A percentile compares a stretch with the other conserved stretches of the same genome.
phyloP scores from a whole-genome alignment of 2,797 vertebrate genomes.

The Pseudomugil gertrudae region DNA sequence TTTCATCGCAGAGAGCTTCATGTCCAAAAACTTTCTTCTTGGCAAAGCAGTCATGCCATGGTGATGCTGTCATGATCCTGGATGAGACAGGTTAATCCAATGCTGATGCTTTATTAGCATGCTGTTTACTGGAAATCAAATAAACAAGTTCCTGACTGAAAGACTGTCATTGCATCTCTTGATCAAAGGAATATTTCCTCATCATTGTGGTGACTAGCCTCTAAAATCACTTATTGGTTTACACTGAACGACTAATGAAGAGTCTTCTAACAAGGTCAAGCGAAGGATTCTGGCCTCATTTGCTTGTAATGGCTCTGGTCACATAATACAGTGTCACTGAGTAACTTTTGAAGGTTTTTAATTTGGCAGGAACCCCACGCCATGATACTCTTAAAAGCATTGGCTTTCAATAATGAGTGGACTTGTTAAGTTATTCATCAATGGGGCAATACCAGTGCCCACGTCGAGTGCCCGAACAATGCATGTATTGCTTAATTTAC shows the following conservation, averaged over 20 bases:
- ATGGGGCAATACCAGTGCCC: slow-evolving; percentile 20
- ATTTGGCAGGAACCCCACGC: slow-evolving; percentile 34
- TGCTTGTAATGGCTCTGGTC: slow-evolving; percentile 61
- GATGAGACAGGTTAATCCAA: too few species aligned
- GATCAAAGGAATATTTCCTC: slow-evolving; percentile 3
- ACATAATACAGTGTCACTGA: slow-evolving; percentile 57
- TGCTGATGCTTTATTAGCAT: too few species aligned
- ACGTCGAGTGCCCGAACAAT: slow-evolving; percentile 52
- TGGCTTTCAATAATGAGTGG: slow-evolving; percentile 65
- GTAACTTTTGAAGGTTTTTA: slow-evolving; percentile 59
- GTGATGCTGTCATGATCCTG: too few species aligned
- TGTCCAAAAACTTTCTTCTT: too few species aligned
- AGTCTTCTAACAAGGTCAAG: slow-evolving; percentile 51
- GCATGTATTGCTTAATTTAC: slow-evolving; percentile 52
- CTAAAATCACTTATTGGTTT: slow-evolving; percentile 48
- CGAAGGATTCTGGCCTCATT: slow-evolving; percentile 56
- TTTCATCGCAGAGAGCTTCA: too few species aligned
- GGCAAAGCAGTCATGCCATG: too few species aligned
- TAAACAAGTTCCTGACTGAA: too few species aligned
- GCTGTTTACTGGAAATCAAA: too few species aligned
- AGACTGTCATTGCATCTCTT: too few species aligned
- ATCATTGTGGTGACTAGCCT: slow-evolving; percentile 23
- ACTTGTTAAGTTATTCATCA: slow-evolving; percentile 75
- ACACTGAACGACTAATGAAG: slow-evolving; percentile 63
- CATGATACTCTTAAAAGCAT: slow-evolving; percentile 54